These are phyloP conservation scores for Rhabdornis inornatus DNA, from an alignment of 2,113 vertebrate genomes.

Conservation along the genomic window DNA sequence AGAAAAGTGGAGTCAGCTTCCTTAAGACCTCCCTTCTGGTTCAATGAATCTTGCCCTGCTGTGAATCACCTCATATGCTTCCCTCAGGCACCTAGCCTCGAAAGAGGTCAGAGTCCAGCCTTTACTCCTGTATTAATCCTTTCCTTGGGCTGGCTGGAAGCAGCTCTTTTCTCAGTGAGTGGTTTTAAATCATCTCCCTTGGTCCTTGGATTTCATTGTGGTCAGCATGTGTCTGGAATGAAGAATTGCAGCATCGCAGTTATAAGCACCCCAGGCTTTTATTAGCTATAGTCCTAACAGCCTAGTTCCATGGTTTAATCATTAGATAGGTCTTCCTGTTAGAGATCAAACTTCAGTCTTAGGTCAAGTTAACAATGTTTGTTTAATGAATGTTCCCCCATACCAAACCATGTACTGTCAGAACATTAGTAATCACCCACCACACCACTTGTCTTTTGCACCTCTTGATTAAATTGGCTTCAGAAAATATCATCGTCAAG, in stretches of 20 bases:
- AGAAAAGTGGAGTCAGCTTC: conserved; percentile 7
- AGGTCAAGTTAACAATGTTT: conserved; percentile 33
- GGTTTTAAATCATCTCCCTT: conserved; percentile 1
- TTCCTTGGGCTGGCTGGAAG: background rate
- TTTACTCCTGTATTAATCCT: background rate
- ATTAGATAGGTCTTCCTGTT: conserved; percentile 43
- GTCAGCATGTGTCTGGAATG: conserved; percentile 40
- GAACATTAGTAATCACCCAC: background rate
- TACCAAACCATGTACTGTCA: background rate
- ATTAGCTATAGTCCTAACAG: conserved; percentile 9
- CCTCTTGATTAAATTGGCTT: background rate
- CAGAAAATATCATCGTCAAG: background rate
- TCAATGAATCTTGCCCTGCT: background rate
- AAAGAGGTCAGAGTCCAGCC: conserved; percentile 13
- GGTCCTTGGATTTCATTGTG: background rate
- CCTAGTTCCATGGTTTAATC: conserved; percentile 45
- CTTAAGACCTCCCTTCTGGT: background rate
- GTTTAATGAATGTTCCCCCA: conserved; percentile 22
- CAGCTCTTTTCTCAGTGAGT: background rate
- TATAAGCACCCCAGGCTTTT: background rate
- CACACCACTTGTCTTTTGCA: background rate
- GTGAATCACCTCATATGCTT: background rate
- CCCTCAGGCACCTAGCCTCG: background rate
- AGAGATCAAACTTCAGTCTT: conserved; percentile 42
- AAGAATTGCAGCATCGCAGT: conserved; percentile 34